These are phyloP conservation scores for Chiroxiphia lanceolata DNA, from an alignment of 2,797 vertebrate species.

Conservation along the genomic window DNA sequence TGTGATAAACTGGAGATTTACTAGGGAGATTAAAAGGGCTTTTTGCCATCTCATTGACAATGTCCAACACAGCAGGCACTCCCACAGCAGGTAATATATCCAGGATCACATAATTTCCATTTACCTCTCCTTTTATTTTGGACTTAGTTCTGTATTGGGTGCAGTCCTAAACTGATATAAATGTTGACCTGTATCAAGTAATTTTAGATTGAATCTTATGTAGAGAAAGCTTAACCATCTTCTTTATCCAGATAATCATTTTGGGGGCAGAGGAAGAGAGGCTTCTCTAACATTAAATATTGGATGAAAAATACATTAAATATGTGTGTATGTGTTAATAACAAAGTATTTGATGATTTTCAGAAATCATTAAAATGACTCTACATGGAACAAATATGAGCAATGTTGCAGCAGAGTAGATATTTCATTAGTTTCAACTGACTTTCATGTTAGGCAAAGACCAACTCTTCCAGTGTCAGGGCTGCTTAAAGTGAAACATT, in stretches of 20 bases:
- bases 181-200: background rate
- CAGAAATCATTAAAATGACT: background rate
- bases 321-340: background rate
- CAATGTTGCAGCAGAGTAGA: background rate
- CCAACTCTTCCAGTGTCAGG: background rate
- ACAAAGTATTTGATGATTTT: background rate
- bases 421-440: background rate
- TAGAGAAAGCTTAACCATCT: background rate
- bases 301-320: background rate
- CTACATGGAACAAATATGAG: background rate
- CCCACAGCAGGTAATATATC: background rate
- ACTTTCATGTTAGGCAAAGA: background rate
- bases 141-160: background rate
- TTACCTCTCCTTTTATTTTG: background rate
- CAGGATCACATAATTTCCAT: background rate
- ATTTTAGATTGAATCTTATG: background rate
- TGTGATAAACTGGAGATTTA: background rate
- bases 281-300: background rate
- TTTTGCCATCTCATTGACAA: background rate
- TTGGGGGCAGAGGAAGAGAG: accelerated
- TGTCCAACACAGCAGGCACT: background rate
- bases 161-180: background rate
- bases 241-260: background rate
- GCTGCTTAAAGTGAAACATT: background rate
- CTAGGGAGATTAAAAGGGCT: background rate